Evolutionary conservation across 1,140 invertebrate species (phyloP).

Genomic region (Penaeus chinensis): DNA sequence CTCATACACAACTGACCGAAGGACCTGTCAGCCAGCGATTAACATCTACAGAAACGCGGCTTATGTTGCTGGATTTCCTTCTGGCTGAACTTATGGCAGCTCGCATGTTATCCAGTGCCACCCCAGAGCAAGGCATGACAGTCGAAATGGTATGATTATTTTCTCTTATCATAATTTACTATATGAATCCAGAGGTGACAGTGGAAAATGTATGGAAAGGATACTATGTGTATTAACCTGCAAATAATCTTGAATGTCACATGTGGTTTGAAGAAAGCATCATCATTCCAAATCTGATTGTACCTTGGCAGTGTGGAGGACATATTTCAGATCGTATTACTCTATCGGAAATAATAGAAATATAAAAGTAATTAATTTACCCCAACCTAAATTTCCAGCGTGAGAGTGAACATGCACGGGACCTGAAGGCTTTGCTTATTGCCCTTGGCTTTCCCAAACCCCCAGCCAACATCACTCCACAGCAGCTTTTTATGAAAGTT

Average conservation of each 20-base stretch:
- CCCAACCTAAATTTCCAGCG: slow-evolving; percentile 10
- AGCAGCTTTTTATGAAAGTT: slow-evolving; percentile 83
- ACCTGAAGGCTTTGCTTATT: slow-evolving; percentile 81
- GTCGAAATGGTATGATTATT: slow-evolving; percentile 37
- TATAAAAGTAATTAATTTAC: no score
- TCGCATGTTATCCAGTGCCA: slow-evolving; percentile 76
- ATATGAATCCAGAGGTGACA: no score
- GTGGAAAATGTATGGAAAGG: no score
- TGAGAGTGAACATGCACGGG: slow-evolving; percentile 82
- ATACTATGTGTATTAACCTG: no score
- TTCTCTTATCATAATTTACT: no score
- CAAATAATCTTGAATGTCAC: no score
- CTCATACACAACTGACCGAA: slow-evolving; percentile 76
- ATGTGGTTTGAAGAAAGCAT: no score
- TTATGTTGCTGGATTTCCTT: slow-evolving; percentile 83
- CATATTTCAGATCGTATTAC: no score
- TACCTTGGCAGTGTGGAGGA: no score
- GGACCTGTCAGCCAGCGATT: slow-evolving; percentile 79
- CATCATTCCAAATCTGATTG: no score
- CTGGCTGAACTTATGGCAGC: slow-evolving; percentile 84
- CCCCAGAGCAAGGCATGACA: slow-evolving; percentile 44
- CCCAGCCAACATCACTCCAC: slow-evolving; percentile 81
- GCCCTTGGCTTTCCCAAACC: slow-evolving; percentile 86
- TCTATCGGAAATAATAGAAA: no score
- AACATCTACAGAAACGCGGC: slow-evolving; percentile 74